Evolutionary conservation across 2,113 vertebrate genomes (phyloP), one percentile per base, ranked within the genome.

Genomic region (Lipophrys pholis): DNA sequence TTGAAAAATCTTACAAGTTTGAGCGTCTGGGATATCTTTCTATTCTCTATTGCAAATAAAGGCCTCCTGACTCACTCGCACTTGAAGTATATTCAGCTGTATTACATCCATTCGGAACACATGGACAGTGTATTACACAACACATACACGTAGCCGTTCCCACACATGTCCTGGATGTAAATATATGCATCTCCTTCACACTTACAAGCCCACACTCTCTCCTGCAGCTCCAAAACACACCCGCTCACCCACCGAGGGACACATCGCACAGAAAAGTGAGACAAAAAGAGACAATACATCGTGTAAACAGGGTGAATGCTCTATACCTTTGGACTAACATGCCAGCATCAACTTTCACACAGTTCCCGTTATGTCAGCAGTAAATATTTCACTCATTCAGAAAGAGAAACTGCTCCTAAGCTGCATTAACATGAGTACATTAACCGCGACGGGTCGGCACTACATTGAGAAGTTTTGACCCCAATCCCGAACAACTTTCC

Each of bases 161-260:
- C 54, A 73, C 60, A 73, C 6, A 61, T 8, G 41, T 55, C 68
- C 57, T 61, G 8, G 15, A 56, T 64, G 17, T 8, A 52, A 21
- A 67, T 68, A 60, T 36, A 60, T 54, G 35, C 17, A 12, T 76
- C 43, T 38, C 15, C 21, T 45, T 69, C 55, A 69, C 75, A 58
- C 45, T 15, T 39, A 41, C 49, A 76, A 74, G 54, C 71, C 65
- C 69, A 79, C 72, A 54, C 53, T 36, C 11, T 36, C 35, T 11
- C 38, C 41, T 61, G 56, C 62, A 0, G 16, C 42, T 38, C 1
- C 54, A 42, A 56, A 78, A 59, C 56, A 55, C 7, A 38, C 11
- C 59, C 11, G 12, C 36, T 41, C 61, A 56, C 11, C 36, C 43
- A 63, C 51, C 62, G 21, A 69, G 10, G 39, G 38, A 69, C 0